Evolutionary conservation across 2,888 invertebrate genomes (phyloP).

Genomic region (Choristoneura rosaceana): DNA sequence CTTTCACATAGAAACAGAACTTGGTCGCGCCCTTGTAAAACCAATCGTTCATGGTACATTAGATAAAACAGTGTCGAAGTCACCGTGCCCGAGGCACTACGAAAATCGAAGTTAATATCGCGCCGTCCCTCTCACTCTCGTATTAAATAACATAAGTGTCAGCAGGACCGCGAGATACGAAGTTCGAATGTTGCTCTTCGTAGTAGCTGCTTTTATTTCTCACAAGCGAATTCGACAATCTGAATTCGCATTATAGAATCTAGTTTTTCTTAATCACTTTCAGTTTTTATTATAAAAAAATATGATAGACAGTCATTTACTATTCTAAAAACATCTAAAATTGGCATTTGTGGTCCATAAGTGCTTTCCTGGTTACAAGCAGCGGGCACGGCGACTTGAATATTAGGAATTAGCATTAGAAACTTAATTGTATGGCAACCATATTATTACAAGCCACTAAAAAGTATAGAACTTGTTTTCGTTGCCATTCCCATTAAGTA

Average conservation of each 20-base stretch:
- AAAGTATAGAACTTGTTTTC: too few species aligned
- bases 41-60: background rate
- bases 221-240: too few species aligned
- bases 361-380: constrained; percentile 50
- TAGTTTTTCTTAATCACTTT: background rate
- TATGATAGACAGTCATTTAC: constrained; percentile 52
- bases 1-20: background rate
- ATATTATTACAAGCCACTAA: too few species aligned
- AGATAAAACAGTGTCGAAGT: background rate
- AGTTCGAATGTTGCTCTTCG: too few species aligned
- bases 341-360: constrained; percentile 75
- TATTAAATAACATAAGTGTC: too few species aligned
- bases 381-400: constrained; percentile 2
- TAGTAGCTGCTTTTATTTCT: too few species aligned
- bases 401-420: background rate
- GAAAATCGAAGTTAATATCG: too few species aligned
- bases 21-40: background rate
- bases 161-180: too few species aligned
- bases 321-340: constrained; percentile 60
- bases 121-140: too few species aligned
- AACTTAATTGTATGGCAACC: background rate
- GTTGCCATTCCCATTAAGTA: too few species aligned
- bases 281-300: constrained; percentile 19
- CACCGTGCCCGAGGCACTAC: background rate
- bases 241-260: too few species aligned